A percentile compares a stretch with the other conserved stretches of the same genome.
phyloP scores from a whole-genome alignment of 2,797 vertebrate genomes.

The Chelonia mydas region DNA sequence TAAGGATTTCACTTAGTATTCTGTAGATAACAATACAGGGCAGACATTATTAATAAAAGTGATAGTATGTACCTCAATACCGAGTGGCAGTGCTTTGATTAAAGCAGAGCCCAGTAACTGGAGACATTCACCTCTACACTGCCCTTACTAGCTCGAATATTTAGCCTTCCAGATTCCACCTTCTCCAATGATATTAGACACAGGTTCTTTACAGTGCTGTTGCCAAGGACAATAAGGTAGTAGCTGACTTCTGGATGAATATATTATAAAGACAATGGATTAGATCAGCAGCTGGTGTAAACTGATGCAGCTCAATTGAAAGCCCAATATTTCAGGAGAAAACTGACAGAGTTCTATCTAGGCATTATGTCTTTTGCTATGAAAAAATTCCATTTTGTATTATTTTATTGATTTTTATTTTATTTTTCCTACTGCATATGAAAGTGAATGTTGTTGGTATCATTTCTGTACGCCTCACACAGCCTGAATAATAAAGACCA shows the following conservation, averaged over 20 bases:
- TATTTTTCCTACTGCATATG: neutral
- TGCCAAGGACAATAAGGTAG: neutral
- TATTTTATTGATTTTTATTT: neutral
- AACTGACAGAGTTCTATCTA: neutral
- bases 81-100: neutral
- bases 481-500: conserved; percentile 34
- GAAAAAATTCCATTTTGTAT: neutral
- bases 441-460: neutral
- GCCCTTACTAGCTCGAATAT: neutral
- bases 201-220: neutral
- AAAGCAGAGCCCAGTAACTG: neutral
- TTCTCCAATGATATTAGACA: neutral
- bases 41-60: neutral
- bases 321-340: neutral
- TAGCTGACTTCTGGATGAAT: conserved; percentile 1
- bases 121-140: neutral
- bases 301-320: neutral
- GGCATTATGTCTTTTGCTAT: neutral
- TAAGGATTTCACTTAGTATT: neutral
- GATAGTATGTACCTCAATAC: neutral
- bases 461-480: conserved; percentile 2
- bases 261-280: neutral
- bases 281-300: neutral
- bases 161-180: neutral
- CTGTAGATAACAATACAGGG: neutral